These are phyloP conservation scores for Drosophila helvetica DNA, from an alignment of 2,888 invertebrate species.

Conservation along the genomic window DNA sequence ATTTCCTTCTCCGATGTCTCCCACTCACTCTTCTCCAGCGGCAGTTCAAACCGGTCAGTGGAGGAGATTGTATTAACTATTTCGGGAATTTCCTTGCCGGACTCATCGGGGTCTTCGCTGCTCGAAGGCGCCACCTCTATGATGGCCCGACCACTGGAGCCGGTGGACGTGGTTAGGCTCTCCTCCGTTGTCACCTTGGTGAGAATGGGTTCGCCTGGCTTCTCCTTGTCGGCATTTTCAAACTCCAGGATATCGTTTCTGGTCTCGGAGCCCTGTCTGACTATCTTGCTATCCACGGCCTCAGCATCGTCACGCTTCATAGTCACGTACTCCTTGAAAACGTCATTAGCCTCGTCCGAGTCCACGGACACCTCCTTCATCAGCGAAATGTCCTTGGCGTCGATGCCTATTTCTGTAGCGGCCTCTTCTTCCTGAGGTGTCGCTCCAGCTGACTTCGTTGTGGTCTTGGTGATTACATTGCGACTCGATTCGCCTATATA, in stretches of 20 bases:
- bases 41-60: constrained; percentile 72
- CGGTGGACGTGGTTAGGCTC: constrained; percentile 70
- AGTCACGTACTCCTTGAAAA: constrained; percentile 79
- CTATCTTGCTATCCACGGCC: constrained; percentile 70
- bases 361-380: constrained; percentile 77
- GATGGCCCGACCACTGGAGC: constrained; percentile 70
- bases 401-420: constrained; percentile 55
- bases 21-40: constrained; percentile 82
- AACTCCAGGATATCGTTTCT: constrained; percentile 81
- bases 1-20: constrained; percentile 82
- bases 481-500: constrained; percentile 84
- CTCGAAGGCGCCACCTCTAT: constrained; percentile 70
- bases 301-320: constrained; percentile 67
- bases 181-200: constrained; percentile 73
- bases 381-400: constrained; percentile 65
- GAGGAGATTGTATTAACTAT: constrained; percentile 60
- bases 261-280: constrained; percentile 82
- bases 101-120: constrained; percentile 77
- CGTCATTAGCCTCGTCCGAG: constrained; percentile 75
- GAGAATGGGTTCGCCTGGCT: constrained; percentile 52
- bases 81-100: constrained; percentile 77
- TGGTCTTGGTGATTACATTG: constrained; percentile 82
- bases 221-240: constrained; percentile 68
- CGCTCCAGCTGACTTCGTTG: constrained; percentile 63
- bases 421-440: constrained; percentile 64